Base-by-base conservation (phyloP, 2,113 vertebrate genomes). In the Vidua macroura region DNA sequence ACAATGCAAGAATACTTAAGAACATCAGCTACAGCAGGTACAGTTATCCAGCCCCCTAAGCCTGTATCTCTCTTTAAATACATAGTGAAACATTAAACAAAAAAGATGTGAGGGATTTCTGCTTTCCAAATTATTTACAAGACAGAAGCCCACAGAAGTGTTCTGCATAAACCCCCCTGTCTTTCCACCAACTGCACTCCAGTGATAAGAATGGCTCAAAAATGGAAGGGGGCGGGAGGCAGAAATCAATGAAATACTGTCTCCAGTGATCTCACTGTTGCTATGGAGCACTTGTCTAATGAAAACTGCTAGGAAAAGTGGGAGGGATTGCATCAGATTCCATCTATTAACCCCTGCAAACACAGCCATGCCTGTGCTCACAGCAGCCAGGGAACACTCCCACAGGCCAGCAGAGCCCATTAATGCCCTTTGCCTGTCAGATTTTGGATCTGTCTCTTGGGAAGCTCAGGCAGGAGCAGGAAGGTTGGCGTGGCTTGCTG, bases 1-100 rank as follows among this genome's bases (percentile, higher is more conserved):
- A 99, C 97, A 97, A 99, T 97, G 98, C 98, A 99, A 76, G 98
- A 98, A 98, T 99, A 99, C 98, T 99, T 99, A 76, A 99, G 98
- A 96, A 99, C 98, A 88, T 97, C 97, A 89, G 98, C 97, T 94
- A 99, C 97, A 93, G 98, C 97, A 44, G 98, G 98, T 69, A 98
- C 97, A 95, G 97, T 97, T 83, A 98, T 98, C 98, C 97, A 99
- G 85, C 97, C 97, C 94, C 97, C 97, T 96, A 97, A 97, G 52
- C 97, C 97, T 82, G 98, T 96, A 86, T 98, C 98, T 95, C 98
- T 98, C 97, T 98, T 98, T 97, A 98, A 98, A 97, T 99, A 98
- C 98, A 99, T 98, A 86, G 91, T 96, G 95, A 96, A 97, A 98
- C 97, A 98, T 98, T 58, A 96, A 98, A 97, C 94, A 94, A 87